phyloP scores from a whole-genome alignment of 2,113 vertebrate species.

The Australoheros scitulus region DNA sequence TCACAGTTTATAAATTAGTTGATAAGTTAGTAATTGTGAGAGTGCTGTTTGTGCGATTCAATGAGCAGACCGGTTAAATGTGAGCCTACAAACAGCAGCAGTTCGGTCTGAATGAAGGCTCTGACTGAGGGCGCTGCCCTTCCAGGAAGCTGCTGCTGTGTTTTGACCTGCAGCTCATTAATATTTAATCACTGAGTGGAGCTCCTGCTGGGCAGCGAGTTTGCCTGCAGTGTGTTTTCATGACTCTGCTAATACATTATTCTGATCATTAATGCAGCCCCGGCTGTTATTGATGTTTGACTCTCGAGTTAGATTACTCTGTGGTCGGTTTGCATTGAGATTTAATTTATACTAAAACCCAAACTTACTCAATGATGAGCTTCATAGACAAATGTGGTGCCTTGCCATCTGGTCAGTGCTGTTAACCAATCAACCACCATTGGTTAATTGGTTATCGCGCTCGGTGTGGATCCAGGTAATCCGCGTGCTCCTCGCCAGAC shows the following conservation, averaged over 20 bases:
- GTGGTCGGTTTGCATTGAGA: not conserved
- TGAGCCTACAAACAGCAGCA: not conserved
- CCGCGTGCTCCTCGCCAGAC: not conserved
- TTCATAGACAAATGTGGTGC: not conserved
- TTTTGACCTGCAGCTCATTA: conserved; percentile 14
- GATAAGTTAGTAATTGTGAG: not conserved
- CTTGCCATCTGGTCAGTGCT: accelerated
- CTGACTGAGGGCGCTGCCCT: not conserved
- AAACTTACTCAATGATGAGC: not conserved
- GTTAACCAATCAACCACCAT: too few species aligned
- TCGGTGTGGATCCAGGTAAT: not conserved
- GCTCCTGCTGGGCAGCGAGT: not conserved
- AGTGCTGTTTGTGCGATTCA: too few species aligned
- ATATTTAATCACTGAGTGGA: conserved; percentile 20
- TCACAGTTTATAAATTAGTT: not conserved
- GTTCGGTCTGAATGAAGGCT: not conserved
- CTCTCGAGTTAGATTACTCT: not conserved
- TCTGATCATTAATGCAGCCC: not conserved
- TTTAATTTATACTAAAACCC: too few species aligned
- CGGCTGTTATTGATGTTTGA: not conserved
- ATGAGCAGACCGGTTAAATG: not conserved
- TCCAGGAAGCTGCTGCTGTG: conserved; percentile 28
- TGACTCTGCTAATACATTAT: not conserved
- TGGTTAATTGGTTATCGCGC: not conserved
- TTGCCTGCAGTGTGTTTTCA: not conserved